Evolutionary conservation across 2,113 vertebrate species (phyloP).

Genomic region (Eidolon helvum): DNA sequence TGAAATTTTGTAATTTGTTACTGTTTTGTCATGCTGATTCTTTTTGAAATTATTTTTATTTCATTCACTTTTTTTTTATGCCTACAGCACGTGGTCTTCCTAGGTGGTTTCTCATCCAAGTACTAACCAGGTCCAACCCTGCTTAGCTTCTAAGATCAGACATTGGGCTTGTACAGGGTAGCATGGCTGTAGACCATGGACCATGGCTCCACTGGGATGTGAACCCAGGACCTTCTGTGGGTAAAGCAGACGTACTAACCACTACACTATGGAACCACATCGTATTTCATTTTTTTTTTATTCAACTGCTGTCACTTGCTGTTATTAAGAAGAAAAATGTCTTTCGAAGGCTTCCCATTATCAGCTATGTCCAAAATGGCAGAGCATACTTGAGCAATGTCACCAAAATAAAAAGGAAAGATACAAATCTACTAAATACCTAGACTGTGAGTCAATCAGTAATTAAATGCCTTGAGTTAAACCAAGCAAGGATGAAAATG

Average conservation of each 20-base stretch:
- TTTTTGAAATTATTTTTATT: background rate
- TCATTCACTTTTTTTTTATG: background rate
- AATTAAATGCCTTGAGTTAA: constrained; percentile 73
- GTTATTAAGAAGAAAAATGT: constrained; percentile 54
- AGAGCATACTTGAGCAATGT: constrained; percentile 77
- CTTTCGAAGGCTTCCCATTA: constrained; percentile 72
- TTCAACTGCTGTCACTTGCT: background rate
- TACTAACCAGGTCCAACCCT: too few species aligned
- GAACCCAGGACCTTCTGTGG: too few species aligned
- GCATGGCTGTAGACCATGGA: too few species aligned
- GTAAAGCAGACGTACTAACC: too few species aligned
- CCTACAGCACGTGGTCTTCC: too few species aligned
- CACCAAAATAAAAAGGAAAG: constrained; percentile 79
- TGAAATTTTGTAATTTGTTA: background rate
- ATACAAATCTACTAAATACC: constrained; percentile 81
- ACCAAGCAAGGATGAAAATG: constrained; percentile 78
- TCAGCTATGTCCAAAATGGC: constrained; percentile 78
- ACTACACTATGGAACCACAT: too few species aligned
- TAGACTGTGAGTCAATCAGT: constrained; percentile 83
- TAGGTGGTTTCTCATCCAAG: too few species aligned
- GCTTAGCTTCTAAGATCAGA: too few species aligned
- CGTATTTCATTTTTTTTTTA: background rate
- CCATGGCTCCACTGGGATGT: too few species aligned
- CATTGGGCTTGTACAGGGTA: too few species aligned
- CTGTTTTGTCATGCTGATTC: background rate